phyloP scores from a whole-genome alignment of 2,113 vertebrate genomes.

The Anguilla rostrata region DNA sequence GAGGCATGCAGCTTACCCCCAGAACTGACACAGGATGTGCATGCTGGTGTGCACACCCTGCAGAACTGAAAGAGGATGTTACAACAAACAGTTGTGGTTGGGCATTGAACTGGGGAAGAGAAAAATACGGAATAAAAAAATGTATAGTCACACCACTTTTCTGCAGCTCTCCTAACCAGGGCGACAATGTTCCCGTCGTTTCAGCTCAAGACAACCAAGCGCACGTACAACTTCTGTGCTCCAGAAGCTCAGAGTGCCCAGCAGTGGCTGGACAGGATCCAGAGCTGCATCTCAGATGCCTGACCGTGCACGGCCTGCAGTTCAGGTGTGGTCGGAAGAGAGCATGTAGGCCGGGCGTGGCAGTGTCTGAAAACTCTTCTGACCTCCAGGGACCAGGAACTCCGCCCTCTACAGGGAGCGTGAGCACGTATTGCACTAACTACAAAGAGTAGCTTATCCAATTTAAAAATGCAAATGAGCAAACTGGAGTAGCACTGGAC shows the following conservation, averaged over 20 bases:
- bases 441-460: conserved; percentile 49
- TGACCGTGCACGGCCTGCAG: conserved; percentile 40
- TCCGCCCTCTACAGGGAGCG: not conserved
- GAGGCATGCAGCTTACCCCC: no score
- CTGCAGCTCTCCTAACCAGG: not conserved
- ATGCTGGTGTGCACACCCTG: no score
- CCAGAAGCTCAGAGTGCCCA: conserved; percentile 91
- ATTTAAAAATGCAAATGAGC: conserved; percentile 18
- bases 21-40: no score
- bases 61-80: no score
- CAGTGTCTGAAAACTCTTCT: not conserved
- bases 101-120: no score
- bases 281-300: conserved; percentile 96
- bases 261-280: conserved; percentile 96
- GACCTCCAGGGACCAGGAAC: not conserved
- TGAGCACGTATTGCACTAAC: conserved; percentile 46
- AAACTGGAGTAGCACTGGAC: conserved; percentile 69
- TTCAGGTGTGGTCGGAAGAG: not conserved
- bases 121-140: no score
- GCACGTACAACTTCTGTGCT: conserved; percentile 96
- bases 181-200: conserved; percentile 43
- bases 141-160: no score
- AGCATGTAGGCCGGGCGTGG: not conserved
- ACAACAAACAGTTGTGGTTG: no score
- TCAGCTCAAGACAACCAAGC: conserved; percentile 94